Evolutionary conservation across 2,113 vertebrate species (phyloP), one percentile per base, ranked within the genome.

Genomic region (Himantopus leucocephalus): DNA sequence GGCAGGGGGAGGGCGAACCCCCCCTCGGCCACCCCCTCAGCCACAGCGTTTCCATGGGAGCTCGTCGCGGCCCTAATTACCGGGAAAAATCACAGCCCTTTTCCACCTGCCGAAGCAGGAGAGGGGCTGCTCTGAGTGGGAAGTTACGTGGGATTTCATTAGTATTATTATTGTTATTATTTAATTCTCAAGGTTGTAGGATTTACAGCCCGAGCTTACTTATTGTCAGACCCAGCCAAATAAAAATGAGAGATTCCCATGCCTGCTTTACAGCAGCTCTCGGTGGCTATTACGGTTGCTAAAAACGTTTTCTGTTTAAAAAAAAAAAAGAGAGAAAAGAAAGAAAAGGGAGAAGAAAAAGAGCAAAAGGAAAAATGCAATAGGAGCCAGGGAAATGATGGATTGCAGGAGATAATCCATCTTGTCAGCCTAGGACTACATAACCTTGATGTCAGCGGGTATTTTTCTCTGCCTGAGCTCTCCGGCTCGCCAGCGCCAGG

Each of bases 381-480:
- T 94, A 91, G 95, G 95, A 96, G 91, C 62, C 94, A 67, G 77
- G 93, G 95, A 94, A 95, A 80, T 62, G 95, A 97, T 55, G 81
- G 82, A 93, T 90, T 81, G 96, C 95, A 0, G 92, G 92, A 95
- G 85, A 94, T 95, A 94, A 98, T 98, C 97, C 77, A 72, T 97
- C 97, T 98, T 98, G 97, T 97, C 97, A 94, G 85, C 94, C 39
- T n/a, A 37, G 89, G 97, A 93, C 98, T 94, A 37, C 91, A 91
- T 95, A 98, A 97, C 98, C 97, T 98, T 98, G 98, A 97, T 97
- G 97, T 96, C 98, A 96, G 92, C 58, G 34, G 95, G 94, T 92
- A 97, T 98, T 98, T 97, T 97, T 95, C 96, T 95, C 72, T 45
- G 87, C 80, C 96, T 97, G 96, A 82, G 97, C 95, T 95, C 97